Conservation (phyloP, 2,113 vertebrate species). For the Hemibagrus wyckioides region DNA sequence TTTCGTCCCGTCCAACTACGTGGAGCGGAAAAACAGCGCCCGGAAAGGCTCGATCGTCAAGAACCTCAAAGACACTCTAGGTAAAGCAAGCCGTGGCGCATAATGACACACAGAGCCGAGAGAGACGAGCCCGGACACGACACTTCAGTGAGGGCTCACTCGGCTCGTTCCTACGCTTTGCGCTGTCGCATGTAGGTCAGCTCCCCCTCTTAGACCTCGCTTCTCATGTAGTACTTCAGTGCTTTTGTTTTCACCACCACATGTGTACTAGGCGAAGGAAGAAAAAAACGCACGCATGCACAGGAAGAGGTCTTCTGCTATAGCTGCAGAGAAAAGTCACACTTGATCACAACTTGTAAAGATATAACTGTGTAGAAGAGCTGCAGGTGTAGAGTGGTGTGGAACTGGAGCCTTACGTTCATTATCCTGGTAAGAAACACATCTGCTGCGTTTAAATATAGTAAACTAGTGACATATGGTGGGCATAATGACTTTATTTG, state of each 20-base stretch:
- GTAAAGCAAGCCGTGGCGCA: slow-evolving; percentile 66
- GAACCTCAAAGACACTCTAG: slow-evolving; percentile 89
- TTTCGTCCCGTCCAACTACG: slow-evolving; percentile 91
- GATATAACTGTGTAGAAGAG: background rate
- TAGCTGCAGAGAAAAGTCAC: slow-evolving; percentile 19
- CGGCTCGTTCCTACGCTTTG: background rate
- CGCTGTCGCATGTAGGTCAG: slow-evolving; percentile 43
- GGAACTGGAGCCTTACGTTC: background rate
- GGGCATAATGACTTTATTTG: background rate
- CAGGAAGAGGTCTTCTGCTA: slow-evolving; percentile 44
- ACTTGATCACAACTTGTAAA: background rate
- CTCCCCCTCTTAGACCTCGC: background rate
- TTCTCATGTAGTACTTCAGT: slow-evolving; percentile 26
- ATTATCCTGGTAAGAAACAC: slow-evolving; percentile 33
- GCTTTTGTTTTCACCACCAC: slow-evolving; percentile 42
- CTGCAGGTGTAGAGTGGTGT: background rate
- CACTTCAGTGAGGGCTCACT: background rate
- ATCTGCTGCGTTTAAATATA: slow-evolving; percentile 15
- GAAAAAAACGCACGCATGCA: background rate
- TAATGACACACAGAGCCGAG: background rate
- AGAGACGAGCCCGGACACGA: background rate
- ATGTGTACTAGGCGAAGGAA: background rate
- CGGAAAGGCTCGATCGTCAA: slow-evolving; percentile 90
- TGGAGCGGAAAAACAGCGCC: slow-evolving; percentile 90
- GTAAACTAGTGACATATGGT: background rate